Base-by-base conservation (phyloP, 2,113 vertebrate species). In the Salvelinus fontinalis region DNA sequence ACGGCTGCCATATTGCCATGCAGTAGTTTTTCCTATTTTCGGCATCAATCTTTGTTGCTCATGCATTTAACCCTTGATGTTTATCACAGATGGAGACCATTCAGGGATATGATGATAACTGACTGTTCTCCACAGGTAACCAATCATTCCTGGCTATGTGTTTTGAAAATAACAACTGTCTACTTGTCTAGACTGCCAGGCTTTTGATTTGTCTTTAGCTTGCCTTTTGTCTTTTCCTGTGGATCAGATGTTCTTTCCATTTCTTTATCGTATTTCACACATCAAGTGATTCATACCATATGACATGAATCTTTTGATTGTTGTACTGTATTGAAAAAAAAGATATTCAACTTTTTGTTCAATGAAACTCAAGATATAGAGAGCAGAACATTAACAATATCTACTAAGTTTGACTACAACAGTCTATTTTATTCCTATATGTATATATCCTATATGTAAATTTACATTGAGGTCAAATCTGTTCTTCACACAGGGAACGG, bases 41-140 rank as follows among this genome's bases (percentile, higher is more conserved):
- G 80, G 73, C 84, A 83, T 79, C 70, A 20, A 71, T 81, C 79
- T 87, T 75, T 70, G 74, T 65, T 70, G 71, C 75, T 79, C 75
- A 83, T 34, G 73, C 81, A 83, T 79, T 54, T 81, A 69, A 81
- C 83, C 79, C 73, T 81, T 76, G 34, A 60, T 76, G 79, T 72
- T 87, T 67, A 86, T 87, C 62, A 79, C 18, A 70, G 65, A 71
- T 9, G 39, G 60, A 71, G 80, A 29, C 82, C 77, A 80, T 81
- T 85, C 80, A 80, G 29, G 29, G 11, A 60, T 11, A 14, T 34
- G 68, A 76, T 87, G 85, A 86, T 80, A 88, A 76, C 57, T 77
- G 13, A 78, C 77, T 67, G 79, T 77, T 70, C 49, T 74, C 22
- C 62, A 20, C 14, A 34, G 18, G 26, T 51, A 66, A 64, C 64